Base-by-base conservation (phyloP, 2,888 invertebrate genomes). In the Cynaeus angustus region DNA sequence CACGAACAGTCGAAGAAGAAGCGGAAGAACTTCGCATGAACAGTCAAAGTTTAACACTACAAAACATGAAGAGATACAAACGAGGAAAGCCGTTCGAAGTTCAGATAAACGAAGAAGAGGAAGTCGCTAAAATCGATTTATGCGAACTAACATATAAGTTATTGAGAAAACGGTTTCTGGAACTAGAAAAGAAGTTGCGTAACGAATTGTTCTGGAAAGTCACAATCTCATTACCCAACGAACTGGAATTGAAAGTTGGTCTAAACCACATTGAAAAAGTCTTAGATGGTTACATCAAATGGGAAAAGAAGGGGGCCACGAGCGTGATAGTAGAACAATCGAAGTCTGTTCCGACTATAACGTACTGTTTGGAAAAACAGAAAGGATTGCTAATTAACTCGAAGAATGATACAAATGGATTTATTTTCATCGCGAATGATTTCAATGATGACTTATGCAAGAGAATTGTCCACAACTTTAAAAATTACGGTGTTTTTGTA, bases 171-270 rank as follows among this genome's bases (percentile, higher is more conserved):
- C 78, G 79, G 56, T 77, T 77, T 50, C 72, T 70, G 10, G 76
- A 79, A 28, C 55, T 79, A 26, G 75, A 73, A 13, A 75, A 71
- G 10, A 74, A 75, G 43, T 70, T 80, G 52, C 79, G 77, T 16
- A 82, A 78, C 55, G 78, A 82, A 45, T 73, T 85, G n/a, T 88
- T 84, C 75, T 92, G 91, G 91, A 92, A 92, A 84, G 81, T 91
- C 30, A 86, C 88, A 3, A 80, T 91, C 55, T 88, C 90, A 5
- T 86, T 89, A 64, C 89, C 91, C 0, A 86, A 87, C 72, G 75
- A 85, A 84, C 9, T 48, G n/a, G 64, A 72, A 7, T 30, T 30
- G 28, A 14, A 16, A 62, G 6, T 67, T 66, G 69, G 50, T 61
- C 66, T 68, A 28, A 21, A 46, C 26, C 26, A 53, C 21, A 72